A percentile compares a stretch with the other conserved stretches of the same genome.
Evolutionary conservation across 1,140 invertebrate species (phyloP).

Genomic region (Potamilus streckersoni): DNA sequence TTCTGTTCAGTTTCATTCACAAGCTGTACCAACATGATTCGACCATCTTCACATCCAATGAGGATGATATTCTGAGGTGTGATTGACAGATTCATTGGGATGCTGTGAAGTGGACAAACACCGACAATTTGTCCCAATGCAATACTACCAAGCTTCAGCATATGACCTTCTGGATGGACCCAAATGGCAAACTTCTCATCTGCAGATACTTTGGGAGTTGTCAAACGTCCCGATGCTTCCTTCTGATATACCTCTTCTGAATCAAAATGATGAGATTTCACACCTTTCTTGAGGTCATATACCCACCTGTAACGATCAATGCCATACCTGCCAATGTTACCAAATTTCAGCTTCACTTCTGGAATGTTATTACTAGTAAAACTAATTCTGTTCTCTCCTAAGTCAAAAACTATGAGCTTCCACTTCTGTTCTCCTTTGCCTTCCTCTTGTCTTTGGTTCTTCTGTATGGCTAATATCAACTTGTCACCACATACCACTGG

Average conservation of each 20-base stretch:
- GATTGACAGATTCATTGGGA: slow-evolving; percentile 35
- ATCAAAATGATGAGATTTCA: slow-evolving; percentile 34
- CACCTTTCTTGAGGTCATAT: slow-evolving; percentile 27
- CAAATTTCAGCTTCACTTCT: slow-evolving; percentile 14
- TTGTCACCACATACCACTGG: slow-evolving; percentile 13
- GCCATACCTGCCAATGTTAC: slow-evolving; percentile 26
- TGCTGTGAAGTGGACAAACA: slow-evolving; percentile 42
- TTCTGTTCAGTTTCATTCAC: not conserved
- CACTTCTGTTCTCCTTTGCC: slow-evolving; percentile 14
- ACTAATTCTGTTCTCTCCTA: slow-evolving; percentile 23
- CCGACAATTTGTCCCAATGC: slow-evolving; percentile 18
- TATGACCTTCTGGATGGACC: slow-evolving; percentile 16
- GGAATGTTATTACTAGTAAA: slow-evolving; percentile 14
- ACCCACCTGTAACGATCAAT: slow-evolving; percentile 33
- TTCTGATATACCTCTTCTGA: slow-evolving; percentile 23
- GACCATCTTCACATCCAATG: slow-evolving; percentile 45
- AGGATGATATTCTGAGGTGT: slow-evolving; percentile 30
- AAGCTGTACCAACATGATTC: slow-evolving; percentile 46
- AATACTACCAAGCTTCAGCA: slow-evolving; percentile 35
- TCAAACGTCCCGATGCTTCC: not conserved
- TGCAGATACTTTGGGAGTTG: slow-evolving; percentile 22
- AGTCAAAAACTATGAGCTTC: slow-evolving; percentile 30
- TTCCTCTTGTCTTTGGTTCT: not conserved
- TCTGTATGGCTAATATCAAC: slow-evolving; percentile 15
- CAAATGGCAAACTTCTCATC: slow-evolving; percentile 33